Conservation (phyloP, 2,797 vertebrate genomes). For the Zonotrichia albicollis region DNA sequence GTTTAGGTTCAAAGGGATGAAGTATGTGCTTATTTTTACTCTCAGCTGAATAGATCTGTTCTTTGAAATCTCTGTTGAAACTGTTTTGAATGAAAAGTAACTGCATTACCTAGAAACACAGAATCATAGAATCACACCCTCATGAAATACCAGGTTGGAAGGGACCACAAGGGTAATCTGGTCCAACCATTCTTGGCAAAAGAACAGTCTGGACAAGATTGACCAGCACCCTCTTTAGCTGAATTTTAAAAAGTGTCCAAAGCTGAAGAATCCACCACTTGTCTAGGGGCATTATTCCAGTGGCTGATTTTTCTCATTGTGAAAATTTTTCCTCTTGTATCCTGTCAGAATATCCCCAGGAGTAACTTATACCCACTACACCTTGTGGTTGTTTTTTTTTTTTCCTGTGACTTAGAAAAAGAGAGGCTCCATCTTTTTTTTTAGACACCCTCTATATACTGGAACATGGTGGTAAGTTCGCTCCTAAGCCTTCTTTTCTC, state of each 20-base stretch:
- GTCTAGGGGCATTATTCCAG: neutral
- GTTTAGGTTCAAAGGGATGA: neutral
- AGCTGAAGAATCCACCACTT: neutral
- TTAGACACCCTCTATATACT: neutral
- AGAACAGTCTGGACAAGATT: neutral
- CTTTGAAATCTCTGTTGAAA: neutral
- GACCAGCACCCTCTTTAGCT: neutral
- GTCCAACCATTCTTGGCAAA: neutral
- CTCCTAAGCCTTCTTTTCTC: neutral
- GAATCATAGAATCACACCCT: neutral
- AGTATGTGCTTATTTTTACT: neutral
- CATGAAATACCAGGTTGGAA: neutral
- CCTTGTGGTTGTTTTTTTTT: neutral
- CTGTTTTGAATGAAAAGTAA: neutral
- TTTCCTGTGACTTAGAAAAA: neutral
- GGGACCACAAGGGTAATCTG: neutral
- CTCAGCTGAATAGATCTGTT: neutral
- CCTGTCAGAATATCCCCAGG: neutral
- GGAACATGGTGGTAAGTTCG: neutral
- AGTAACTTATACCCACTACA: neutral
- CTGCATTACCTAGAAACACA: neutral
- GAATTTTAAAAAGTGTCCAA: neutral
- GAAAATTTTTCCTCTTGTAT: neutral
- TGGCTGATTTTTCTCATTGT: neutral
- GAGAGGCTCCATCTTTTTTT: neutral